These are phyloP conservation scores for Papilio elwesi DNA, from an alignment of 2,888 invertebrate genomes.

Conservation along the genomic window DNA sequence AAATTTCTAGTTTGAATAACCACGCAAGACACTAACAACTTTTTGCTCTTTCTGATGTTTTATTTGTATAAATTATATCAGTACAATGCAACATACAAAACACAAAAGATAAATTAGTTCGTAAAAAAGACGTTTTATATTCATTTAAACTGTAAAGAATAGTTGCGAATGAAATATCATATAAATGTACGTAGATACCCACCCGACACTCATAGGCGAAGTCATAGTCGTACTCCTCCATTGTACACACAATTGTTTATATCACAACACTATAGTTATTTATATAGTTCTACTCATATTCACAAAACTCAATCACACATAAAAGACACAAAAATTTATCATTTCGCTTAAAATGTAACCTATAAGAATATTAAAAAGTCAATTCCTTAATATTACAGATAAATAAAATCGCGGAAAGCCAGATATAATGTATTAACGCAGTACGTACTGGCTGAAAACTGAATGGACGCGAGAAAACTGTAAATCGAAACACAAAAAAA, in stretches of 20 bases:
- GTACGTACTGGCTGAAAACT: constrained; percentile 69
- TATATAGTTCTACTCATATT: constrained; percentile 53
- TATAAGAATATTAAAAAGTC: constrained; percentile 44
- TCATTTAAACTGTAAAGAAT: too few relatives aligned
- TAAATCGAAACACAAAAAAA: constrained; percentile 68
- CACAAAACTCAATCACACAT: constrained; percentile 46
- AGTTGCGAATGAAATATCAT: neutral
- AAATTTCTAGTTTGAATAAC: neutral
- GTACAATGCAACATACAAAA: too few relatives aligned
- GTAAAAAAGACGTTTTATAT: too few relatives aligned
- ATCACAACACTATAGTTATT: constrained; percentile 60
- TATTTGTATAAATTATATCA: too few relatives aligned
- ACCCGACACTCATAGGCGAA: constrained; percentile 88
- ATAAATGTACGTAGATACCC: constrained; percentile 58
- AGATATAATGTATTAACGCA: constrained; percentile 43
- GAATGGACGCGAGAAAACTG: constrained; percentile 76
- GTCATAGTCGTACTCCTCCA: constrained; percentile 86
- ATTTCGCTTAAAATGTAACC: constrained; percentile 51
- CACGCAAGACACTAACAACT: neutral
- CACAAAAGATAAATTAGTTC: too few relatives aligned
- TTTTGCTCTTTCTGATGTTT: neutral
- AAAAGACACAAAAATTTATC: constrained; percentile 43
- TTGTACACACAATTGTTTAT: constrained; percentile 55
- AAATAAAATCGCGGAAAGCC: constrained; percentile 41
- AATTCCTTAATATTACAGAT: constrained; percentile 41